These are phyloP conservation scores for Platycnemis pennipes DNA, from an alignment of 2,888 invertebrate species.

Conservation along the genomic window DNA sequence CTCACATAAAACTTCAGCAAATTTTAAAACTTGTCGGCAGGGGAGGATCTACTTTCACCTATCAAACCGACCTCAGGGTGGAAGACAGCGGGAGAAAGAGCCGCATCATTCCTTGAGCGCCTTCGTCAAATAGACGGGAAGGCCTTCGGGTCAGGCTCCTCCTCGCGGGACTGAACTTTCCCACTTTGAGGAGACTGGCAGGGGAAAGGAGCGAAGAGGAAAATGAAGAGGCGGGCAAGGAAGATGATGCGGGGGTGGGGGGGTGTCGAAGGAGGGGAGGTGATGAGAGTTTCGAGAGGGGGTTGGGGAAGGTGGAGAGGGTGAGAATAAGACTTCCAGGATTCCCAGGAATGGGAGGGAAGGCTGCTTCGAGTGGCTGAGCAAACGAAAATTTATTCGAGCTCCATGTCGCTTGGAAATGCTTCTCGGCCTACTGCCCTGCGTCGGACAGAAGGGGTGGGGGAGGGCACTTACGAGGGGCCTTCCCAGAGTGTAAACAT, in stretches of 20 bases:
- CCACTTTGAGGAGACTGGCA: background rate
- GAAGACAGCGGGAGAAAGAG: background rate
- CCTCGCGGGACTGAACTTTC: background rate
- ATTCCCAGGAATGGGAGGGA: background rate
- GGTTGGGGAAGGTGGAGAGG: background rate
- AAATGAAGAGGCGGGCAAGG: constrained; percentile 23
- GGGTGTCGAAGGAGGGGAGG: background rate
- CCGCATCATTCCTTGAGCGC: background rate
- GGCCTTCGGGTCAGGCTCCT: background rate
- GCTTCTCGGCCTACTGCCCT: background rate
- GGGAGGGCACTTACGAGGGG: background rate
- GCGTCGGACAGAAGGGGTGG: background rate
- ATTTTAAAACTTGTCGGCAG: too few relatives aligned
- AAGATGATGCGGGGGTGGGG: background rate
- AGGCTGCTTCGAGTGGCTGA: background rate
- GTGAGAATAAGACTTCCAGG: background rate
- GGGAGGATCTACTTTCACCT: background rate
- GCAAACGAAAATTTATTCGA: constrained; percentile 7
- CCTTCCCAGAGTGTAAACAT: background rate
- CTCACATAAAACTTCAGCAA: too few relatives aligned
- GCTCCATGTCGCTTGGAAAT: background rate
- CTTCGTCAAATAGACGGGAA: background rate
- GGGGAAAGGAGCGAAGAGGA: background rate
- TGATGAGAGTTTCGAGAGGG: background rate
- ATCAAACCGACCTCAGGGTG: background rate